These are phyloP conservation scores for Morone chrysops DNA, from an alignment of 2,113 vertebrate species.

Conservation along the genomic window DNA sequence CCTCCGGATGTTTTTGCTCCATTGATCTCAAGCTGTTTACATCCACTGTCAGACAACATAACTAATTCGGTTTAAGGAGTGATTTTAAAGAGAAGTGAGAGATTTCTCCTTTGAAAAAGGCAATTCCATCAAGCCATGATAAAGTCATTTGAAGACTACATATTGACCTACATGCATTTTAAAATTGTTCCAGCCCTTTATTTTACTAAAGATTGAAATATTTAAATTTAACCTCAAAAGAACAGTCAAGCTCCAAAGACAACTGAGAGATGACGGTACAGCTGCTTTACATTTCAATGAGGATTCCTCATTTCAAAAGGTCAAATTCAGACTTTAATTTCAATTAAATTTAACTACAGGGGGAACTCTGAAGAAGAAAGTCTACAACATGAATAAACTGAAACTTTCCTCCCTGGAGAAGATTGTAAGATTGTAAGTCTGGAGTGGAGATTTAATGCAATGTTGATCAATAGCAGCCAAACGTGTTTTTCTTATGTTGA, in stretches of 20 bases:
- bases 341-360: not conserved
- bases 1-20: slow-evolving; percentile 47
- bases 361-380: too few relatives aligned
- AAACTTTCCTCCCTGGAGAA: not conserved
- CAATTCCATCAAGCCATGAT: too few relatives aligned
- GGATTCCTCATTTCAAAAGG: not conserved
- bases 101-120: too few relatives aligned
- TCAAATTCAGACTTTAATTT: not conserved
- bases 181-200: too few relatives aligned
- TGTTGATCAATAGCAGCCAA: not conserved
- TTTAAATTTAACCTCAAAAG: not conserved
- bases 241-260: not conserved
- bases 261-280: not conserved
- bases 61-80: too few relatives aligned
- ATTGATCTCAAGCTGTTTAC: slow-evolving; percentile 57
- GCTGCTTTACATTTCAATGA: not conserved
- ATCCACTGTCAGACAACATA: slow-evolving; percentile 44
- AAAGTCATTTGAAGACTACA: too few relatives aligned
- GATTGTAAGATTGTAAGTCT: too few relatives aligned
- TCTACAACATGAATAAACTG: not conserved
- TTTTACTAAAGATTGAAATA: not conserved
- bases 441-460: too few relatives aligned
- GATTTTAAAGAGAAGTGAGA: too few relatives aligned
- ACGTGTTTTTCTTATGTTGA: not conserved
- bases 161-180: too few relatives aligned